These are phyloP conservation scores for Lycocorax pyrrhopterus DNA, from an alignment of 2,113 vertebrate species.

Conservation along the genomic window DNA sequence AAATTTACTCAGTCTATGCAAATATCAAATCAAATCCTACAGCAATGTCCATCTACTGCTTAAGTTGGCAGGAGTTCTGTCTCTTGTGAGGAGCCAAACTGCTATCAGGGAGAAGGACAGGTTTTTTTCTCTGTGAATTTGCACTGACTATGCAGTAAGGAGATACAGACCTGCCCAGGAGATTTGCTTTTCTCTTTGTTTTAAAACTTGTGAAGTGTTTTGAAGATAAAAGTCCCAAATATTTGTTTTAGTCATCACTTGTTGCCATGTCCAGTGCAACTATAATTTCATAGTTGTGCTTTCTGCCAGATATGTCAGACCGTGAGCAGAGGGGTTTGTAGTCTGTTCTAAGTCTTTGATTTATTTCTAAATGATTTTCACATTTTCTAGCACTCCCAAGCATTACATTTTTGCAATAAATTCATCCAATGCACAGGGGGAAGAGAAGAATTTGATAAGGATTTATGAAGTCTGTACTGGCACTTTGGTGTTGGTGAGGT, in stretches of 20 bases:
- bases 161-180: not conserved
- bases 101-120: not conserved
- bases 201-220: not conserved
- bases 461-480: not conserved
- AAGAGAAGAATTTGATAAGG: not conserved
- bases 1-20: not conserved
- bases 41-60: not conserved
- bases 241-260: not conserved
- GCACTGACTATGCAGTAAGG: not conserved
- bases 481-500: not conserved
- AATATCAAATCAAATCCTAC: not conserved
- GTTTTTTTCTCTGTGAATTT: not conserved
- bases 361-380: not conserved
- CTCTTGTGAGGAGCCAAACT: not conserved
- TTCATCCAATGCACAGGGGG: not conserved
- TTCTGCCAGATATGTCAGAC: not conserved
- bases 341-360: not conserved
- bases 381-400: not conserved
- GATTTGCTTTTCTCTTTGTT: not conserved
- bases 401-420: not conserved
- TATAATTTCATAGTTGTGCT: not conserved
- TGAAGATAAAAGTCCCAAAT: not conserved
- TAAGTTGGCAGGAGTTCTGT: not conserved
- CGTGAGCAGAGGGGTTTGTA: not conserved
- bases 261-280: not conserved